Conservation (phyloP, 2,113 vertebrate species). For the Cyprinodon tularosa region DNA sequence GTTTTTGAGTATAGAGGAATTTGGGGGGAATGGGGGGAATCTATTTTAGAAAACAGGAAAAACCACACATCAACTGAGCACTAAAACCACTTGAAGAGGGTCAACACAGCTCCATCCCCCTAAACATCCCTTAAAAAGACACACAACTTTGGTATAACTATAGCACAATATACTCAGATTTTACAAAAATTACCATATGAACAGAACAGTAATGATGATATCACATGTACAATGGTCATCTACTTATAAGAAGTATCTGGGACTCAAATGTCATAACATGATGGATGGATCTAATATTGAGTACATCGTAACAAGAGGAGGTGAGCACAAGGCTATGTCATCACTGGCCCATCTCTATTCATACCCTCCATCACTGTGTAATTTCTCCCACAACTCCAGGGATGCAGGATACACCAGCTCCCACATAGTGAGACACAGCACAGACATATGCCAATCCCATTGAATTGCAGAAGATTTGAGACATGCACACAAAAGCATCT, state of each 20-base stretch:
- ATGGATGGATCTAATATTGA: conserved; percentile 76
- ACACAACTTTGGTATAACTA: conserved; percentile 45
- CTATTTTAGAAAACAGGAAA: conserved; percentile 46
- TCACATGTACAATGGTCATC: conserved; percentile 69
- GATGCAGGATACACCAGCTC: conserved; percentile 56
- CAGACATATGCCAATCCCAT: neutral
- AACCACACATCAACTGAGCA: conserved; percentile 61
- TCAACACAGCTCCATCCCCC: conserved; percentile 25
- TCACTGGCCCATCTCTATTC: conserved; percentile 64
- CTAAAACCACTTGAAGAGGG: conserved; percentile 66
- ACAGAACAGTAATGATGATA: conserved; percentile 70
- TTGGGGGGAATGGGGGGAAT: conserved; percentile 49
- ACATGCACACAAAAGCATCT: conserved; percentile 40
- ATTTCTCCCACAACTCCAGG: conserved; percentile 63
- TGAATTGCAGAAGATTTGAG: conserved; percentile 35
- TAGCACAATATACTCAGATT: conserved; percentile 62
- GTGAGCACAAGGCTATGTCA: conserved; percentile 75
- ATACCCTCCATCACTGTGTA: conserved; percentile 68
- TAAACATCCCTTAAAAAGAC: conserved; percentile 35
- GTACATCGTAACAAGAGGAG: conserved; percentile 55
- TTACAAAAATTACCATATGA: conserved; percentile 62
- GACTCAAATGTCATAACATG: conserved; percentile 56
- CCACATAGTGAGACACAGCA: conserved; percentile 50
- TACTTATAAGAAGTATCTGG: conserved; percentile 45
- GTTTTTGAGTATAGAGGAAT: conserved; percentile 64